phyloP scores from a whole-genome alignment of 2,113 vertebrate species.

The Struthio camelus region DNA sequence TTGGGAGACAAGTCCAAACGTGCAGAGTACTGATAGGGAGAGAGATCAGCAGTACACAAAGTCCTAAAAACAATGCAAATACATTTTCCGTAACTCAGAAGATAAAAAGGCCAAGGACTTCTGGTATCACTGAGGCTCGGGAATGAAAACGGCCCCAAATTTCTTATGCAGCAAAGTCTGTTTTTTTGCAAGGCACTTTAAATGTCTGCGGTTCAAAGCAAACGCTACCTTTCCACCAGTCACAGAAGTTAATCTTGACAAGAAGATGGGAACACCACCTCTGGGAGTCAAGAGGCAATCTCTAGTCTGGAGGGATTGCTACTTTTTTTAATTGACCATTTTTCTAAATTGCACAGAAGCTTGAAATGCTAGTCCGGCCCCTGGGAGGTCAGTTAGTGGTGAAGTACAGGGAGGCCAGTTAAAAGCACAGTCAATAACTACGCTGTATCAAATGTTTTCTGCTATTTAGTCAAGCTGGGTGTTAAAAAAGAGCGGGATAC shows the following conservation, averaged over 20 bases:
- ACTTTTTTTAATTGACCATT: background rate
- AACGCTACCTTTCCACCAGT: background rate
- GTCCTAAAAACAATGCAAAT: background rate
- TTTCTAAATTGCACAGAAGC: background rate
- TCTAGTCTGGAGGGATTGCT: background rate
- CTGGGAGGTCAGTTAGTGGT: background rate
- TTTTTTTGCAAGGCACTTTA: background rate
- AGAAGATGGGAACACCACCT: background rate
- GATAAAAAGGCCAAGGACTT: background rate
- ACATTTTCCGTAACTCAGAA: background rate
- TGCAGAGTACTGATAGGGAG: background rate
- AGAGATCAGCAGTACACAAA: background rate
- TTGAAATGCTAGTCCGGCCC: background rate
- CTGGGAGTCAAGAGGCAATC: background rate
- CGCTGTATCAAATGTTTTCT: background rate
- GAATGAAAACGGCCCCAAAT: background rate
- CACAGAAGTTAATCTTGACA: background rate
- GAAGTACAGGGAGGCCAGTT: background rate
- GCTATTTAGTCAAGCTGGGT: background rate
- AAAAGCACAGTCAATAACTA: background rate
- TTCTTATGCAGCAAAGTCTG: background rate
- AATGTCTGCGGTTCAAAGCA: background rate
- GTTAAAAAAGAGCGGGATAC: background rate
- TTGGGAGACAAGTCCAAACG: background rate
- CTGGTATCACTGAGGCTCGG: background rate